Conservation (phyloP, 2,113 vertebrate species). For the Epinephelus lanceolatus region DNA sequence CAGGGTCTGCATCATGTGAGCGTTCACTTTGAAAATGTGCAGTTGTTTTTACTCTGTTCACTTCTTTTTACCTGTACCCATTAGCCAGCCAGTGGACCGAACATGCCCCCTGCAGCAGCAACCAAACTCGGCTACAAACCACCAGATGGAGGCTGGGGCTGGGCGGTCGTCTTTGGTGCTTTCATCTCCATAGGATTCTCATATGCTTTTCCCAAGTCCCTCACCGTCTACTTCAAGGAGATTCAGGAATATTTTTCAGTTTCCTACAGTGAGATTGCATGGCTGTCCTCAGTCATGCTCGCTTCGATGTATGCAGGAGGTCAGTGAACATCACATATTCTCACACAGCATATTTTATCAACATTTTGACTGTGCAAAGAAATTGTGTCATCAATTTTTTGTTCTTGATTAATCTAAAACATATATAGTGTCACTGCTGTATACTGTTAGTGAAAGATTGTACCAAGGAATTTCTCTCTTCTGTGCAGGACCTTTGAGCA, state of each 20-base stretch:
- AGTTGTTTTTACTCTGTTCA: conserved; percentile 30
- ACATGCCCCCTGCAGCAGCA: conserved; percentile 75
- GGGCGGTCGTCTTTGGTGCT: conserved; percentile 82
- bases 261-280: conserved; percentile 87
- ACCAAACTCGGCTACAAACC: conserved; percentile 79
- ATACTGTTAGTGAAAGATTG: neutral
- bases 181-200: conserved; percentile 89
- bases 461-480: conserved; percentile 8
- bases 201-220: conserved; percentile 88
- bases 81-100: conserved; percentile 45
- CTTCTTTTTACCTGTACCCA: conserved; percentile 40
- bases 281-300: conserved; percentile 88
- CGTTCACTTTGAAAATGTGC: conserved; percentile 7
- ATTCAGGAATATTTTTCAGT: conserved; percentile 91
- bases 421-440: neutral
- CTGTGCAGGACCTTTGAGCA: conserved; percentile 86
- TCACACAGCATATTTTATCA: neutral
- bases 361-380: neutral
- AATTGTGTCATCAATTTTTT: neutral
- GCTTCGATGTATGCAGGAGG: conserved; percentile 87
- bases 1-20: neutral
- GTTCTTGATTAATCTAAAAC: neutral
- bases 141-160: conserved; percentile 88
- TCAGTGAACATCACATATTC: conserved; percentile 69
- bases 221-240: conserved; percentile 91